A percentile compares a stretch with the other conserved stretches of the same genome.
phyloP scores from a whole-genome alignment of 2,888 invertebrate species.

The Drosophila mercatorum region DNA sequence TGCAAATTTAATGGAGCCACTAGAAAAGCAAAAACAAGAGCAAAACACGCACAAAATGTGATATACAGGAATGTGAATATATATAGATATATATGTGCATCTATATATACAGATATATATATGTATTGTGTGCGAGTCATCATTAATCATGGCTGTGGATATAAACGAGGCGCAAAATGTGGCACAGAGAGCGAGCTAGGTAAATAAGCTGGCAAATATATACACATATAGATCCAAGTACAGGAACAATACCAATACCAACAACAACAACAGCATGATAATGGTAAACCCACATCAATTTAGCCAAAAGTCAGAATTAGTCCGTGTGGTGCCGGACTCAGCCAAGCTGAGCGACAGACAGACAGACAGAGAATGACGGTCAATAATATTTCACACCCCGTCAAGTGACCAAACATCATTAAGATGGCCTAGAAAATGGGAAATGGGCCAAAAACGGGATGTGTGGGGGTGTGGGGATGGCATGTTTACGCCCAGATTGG shows the following conservation, averaged over 20 bases:
- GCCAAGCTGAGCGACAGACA: conserved; percentile 1
- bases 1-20: conserved; percentile 8
- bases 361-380: conserved; percentile 29
- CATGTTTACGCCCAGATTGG: conserved; percentile 3
- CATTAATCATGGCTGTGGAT: conserved; percentile 51
- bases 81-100: not conserved
- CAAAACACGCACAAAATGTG: conserved; percentile 1
- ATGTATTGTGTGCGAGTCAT: conserved; percentile 17
- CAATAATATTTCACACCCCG: conserved; percentile 62
- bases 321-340: conserved; percentile 1
- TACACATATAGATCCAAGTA: conserved; percentile 1
- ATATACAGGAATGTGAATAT: not conserved
- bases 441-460: not conserved
- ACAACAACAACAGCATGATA: conserved; percentile 1
- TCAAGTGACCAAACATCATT: conserved; percentile 62
- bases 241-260: not conserved
- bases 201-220: conserved; percentile 19
- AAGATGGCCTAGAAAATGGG: conserved; percentile 36
- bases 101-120: not conserved
- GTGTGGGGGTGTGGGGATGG: not conserved
- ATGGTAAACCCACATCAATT: conserved; percentile 40
- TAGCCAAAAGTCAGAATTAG: conserved; percentile 32
- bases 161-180: conserved; percentile 26
- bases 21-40: not conserved
- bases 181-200: conserved; percentile 15